Evolutionary conservation across 2,888 invertebrate species (phyloP), one percentile per base, ranked within the genome.

Genomic region (Microdon myrmicae): DNA sequence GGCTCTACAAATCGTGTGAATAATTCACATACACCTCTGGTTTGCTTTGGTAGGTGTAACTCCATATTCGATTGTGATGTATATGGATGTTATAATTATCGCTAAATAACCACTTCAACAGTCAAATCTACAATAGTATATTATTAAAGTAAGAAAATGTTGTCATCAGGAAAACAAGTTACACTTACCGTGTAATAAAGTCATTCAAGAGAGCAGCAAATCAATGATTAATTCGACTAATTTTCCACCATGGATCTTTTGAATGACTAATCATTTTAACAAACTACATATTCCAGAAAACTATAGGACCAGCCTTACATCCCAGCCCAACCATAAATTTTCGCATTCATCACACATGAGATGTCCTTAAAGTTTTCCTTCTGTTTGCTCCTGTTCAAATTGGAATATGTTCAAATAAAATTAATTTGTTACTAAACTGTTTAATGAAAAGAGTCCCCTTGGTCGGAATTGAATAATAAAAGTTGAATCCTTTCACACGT

Each of bases 301-400:
- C n/a, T n/a, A 5, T 2, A 34, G 25, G 3, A 23, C 13, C 16
- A 20, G 7, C 8, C 53, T 38, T 47, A 48, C 49, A 37, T 38
- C 37, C 32, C 35, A 41, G 16, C 25, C 34, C 9, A 39, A 28
- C 51, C 54, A 51, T 67, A 67, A 67, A 67, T 67, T 60, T 67
- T 60, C 55, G 37, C 29, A 67, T 67, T 67, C 60, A 67, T 67
- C 47, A 60, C 67, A 67, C 60, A 51, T 59, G 60, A 67, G 39
- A 20, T 67, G 43, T 32, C 51, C 59, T 45, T 8, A 45, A 67
- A 43, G 39, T 48, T 14, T 37, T 25, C 28, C 43, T 39, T 41
- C 39, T 17, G 13, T 13, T 14, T 12, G 13, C 1, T 29, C 29
- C 28, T 26, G n/a, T n/a, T n/a, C n/a, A n/a, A n/a, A n/a, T n/a